A percentile compares a stretch with the other conserved stretches of the same genome.
Evolutionary conservation across 2,888 invertebrate species (phyloP).

Genomic region (Drosophila emarginata): DNA sequence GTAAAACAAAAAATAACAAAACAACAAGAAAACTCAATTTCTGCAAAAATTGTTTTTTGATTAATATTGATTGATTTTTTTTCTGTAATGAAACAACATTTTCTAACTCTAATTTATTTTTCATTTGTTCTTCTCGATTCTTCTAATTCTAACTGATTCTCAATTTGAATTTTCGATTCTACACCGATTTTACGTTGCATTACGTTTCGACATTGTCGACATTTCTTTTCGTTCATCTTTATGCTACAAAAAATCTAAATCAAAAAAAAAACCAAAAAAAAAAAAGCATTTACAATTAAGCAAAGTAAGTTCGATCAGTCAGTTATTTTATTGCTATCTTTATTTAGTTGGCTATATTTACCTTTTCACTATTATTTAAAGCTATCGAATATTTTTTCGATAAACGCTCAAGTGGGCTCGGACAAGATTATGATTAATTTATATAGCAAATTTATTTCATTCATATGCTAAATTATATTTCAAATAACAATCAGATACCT

Average conservation of each 20-base stretch:
- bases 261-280: constrained; percentile 36
- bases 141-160: constrained; percentile 11
- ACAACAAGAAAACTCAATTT: constrained; percentile 1
- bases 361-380: constrained; percentile 18
- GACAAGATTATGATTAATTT: constrained; percentile 7
- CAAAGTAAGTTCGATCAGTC: constrained; percentile 66
- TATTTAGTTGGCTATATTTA: constrained; percentile 43
- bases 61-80: constrained; percentile 27
- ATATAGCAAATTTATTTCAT: background rate
- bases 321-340: constrained; percentile 54
- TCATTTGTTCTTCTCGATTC: constrained; percentile 34
- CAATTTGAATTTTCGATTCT: constrained; percentile 39
- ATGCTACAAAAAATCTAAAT: constrained; percentile 43
- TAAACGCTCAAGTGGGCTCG: background rate
- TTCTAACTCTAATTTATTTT: constrained; percentile 36
- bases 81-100: constrained; percentile 43
- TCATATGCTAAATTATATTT: too few species aligned
- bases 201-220: constrained; percentile 33
- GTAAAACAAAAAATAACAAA: background rate
- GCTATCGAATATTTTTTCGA: constrained; percentile 22
- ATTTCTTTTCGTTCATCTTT: constrained; percentile 54
- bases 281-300: constrained; percentile 74
- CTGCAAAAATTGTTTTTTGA: constrained; percentile 21
- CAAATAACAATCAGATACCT: too few species aligned
- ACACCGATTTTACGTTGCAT: constrained; percentile 56